A percentile compares a stretch with the other conserved stretches of the same genome.
These are phyloP conservation scores for Cyclophora punctaria DNA, from an alignment of 2,888 invertebrate species.

Conservation along the genomic window DNA sequence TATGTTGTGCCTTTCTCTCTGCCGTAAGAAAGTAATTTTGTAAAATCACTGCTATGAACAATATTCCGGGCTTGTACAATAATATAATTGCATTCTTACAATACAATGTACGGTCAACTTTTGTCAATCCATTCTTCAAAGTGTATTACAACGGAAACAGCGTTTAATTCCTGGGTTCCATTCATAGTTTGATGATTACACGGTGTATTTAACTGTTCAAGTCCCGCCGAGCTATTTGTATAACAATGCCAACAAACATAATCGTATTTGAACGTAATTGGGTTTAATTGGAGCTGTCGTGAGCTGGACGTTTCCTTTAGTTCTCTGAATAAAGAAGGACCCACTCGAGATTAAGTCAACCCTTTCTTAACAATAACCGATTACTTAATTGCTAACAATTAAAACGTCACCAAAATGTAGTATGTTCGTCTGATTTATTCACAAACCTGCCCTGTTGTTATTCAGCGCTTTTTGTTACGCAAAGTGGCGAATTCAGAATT, in stretches of 20 bases:
- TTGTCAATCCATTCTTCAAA: constrained; percentile 9
- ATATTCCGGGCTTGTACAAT: too few species aligned
- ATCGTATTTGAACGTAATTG: constrained; percentile 35
- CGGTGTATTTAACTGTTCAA: constrained; percentile 35
- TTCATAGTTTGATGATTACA: constrained; percentile 36
- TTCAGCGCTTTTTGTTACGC: too few species aligned
- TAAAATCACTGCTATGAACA: too few species aligned
- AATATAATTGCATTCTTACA: too few species aligned
- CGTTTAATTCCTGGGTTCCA: constrained; percentile 32
- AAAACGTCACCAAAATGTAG: too few species aligned
- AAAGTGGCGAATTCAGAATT: too few species aligned
- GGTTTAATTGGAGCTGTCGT: constrained; percentile 46
- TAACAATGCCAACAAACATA: constrained; percentile 36
- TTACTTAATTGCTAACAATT: too few species aligned
- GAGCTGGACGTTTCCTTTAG: constrained; percentile 29
- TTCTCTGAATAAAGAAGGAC: constrained; percentile 3
- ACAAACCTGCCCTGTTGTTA: too few species aligned
- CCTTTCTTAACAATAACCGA: too few species aligned
- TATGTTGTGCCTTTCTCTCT: too few species aligned
- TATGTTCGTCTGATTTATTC: too few species aligned
- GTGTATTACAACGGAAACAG: constrained; percentile 30
- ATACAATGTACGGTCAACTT: constrained; percentile 1
- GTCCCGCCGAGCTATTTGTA: constrained; percentile 28
- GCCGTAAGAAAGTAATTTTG: too few species aligned
- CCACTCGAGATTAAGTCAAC: constrained; percentile 1